Evolutionary conservation across 2,888 invertebrate genomes (phyloP).

Genomic region (Nemotelus nigrinus): DNA sequence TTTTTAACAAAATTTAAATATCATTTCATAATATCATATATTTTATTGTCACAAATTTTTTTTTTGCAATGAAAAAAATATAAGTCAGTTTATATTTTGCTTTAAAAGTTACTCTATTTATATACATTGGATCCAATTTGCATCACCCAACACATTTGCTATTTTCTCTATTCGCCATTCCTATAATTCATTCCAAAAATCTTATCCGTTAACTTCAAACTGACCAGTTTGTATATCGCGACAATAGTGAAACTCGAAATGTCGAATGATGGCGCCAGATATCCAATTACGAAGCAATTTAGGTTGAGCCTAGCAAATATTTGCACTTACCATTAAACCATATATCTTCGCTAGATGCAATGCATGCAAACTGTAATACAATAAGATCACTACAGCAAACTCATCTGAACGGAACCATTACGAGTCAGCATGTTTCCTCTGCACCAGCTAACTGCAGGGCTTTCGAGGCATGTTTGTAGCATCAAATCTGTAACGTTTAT

Average conservation of each 20-base stretch:
- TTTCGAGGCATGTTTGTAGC: slow-evolving; percentile 44
- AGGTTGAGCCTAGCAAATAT: slow-evolving; percentile 40
- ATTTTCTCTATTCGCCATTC: too few relatives aligned
- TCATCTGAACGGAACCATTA: not conserved
- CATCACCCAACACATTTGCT: too few relatives aligned
- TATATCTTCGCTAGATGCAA: slow-evolving; percentile 30
- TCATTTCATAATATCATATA: too few relatives aligned
- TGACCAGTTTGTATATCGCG: not conserved
- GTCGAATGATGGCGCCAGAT: slow-evolving; percentile 49
- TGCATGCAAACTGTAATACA: not conserved
- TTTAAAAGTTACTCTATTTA: too few relatives aligned
- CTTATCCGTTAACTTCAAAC: too few relatives aligned
- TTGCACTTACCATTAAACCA: slow-evolving; percentile 34
- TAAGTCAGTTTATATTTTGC: too few relatives aligned
- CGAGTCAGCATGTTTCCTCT: slow-evolving; percentile 20
- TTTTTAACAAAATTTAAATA: too few relatives aligned
- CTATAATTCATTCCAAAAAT: too few relatives aligned
- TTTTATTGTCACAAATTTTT: too few relatives aligned
- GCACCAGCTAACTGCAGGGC: not conserved
- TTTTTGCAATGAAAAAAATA: too few relatives aligned
- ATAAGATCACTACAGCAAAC: slow-evolving; percentile 1
- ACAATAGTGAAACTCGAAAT: slow-evolving; percentile 31
- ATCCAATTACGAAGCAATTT: slow-evolving; percentile 49
- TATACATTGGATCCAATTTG: too few relatives aligned
- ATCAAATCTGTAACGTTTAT: slow-evolving; percentile 51